Evolutionary conservation across 1,140 invertebrate genomes (phyloP), one percentile per base, ranked within the genome.

Genomic region (Camponotus vicinus): DNA sequence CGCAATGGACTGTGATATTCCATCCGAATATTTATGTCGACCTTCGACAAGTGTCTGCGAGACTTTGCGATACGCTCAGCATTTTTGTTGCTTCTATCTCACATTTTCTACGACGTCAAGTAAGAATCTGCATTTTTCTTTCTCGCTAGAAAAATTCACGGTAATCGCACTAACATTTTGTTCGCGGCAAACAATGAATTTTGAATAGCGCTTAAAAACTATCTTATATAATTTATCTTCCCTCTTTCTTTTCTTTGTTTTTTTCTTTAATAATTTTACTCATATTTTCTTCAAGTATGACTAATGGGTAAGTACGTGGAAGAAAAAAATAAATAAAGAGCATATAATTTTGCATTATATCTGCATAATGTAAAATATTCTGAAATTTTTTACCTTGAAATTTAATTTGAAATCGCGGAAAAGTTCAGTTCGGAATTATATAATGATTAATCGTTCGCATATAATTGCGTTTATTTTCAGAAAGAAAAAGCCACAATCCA

Each of bases 51-150:
- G 77, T 69, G 45, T 69, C 67, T 37, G 42, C 8, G 52, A 55
- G 67, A 42, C 37, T 79, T 69, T 67, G 42, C 21, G 34, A 49
- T 79, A 67, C n/a, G 21, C 27, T 32, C n/a, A 9, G 32, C 27
- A 79, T 37, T 79, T 37, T 69, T 79, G n/a, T 69, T 55, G 45
- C 34, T 79, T 69, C 45, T 59, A 37, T 40, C 21, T 27, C 49
- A 52, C 59, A 11, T 79, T 78, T 18, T 78, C 27, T 27, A 67
- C 40, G 6, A 45, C 66, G 49, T 61, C 42, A 15, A 40, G 37
- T 79, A 79, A 79, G 63, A 79, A 69, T 67, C 67, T 79, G 77
- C 63, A 78, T 78, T 66, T 64, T 66, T 66, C 40, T 78, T 42
- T 27, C n/a, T 32, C 7, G 21, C 21, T 78, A 32, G 76, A 78